Base-by-base conservation (phyloP, 2,113 vertebrate species). In the Passerina amoena region DNA sequence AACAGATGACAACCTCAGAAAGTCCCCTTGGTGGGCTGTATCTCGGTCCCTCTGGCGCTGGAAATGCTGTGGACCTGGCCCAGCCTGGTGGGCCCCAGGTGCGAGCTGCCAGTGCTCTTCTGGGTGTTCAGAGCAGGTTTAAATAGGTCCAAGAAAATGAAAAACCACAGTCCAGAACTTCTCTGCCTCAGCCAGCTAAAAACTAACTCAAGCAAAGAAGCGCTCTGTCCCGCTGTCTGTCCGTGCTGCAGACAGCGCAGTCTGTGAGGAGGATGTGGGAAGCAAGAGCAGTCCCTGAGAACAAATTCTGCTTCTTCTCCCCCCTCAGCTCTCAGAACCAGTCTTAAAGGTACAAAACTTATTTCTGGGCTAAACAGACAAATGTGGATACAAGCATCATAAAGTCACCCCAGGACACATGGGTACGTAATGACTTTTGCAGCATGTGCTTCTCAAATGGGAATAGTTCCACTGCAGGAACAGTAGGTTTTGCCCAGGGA, bases 11-110 rank as follows among this genome's bases (percentile, higher is more conserved):
- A 59, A 59, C 11, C 23, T 11, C n/a, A 37, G 57, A 12, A 60
- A 37, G 15, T 37, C 57, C 15, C 14, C n/a, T 25, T 35, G 14
- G 10, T 37, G 57, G 22, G n/a, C n/a, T 37, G 23, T 25, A 37
- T 23, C 57, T 59, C 5, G 1, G 57, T 24, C 15, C 10, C 57
- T 59, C n/a, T 1, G 5, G 23, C 5, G 0, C 57, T 59, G n/a
- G n/a, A 25, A 37, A 25, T 37, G n/a, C 57, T 3, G 2, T 1
- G 1, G 14, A 11, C n/a, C n/a, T 25, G 57, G n/a, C 57, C 57
- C 10, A 7, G n/a, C 23, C n/a, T 1, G 0, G 57, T 37, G 15
- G 57, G n/a, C 24, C 35, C 11, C 15, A 37, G 7, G 35, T 60
- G 23, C 1, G 3, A 60, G 57, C 35, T 60, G 23, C 23, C 15